Evolutionary conservation across 2,797 vertebrate genomes (phyloP).

Genomic region (Hoplostethus mediterraneus): DNA sequence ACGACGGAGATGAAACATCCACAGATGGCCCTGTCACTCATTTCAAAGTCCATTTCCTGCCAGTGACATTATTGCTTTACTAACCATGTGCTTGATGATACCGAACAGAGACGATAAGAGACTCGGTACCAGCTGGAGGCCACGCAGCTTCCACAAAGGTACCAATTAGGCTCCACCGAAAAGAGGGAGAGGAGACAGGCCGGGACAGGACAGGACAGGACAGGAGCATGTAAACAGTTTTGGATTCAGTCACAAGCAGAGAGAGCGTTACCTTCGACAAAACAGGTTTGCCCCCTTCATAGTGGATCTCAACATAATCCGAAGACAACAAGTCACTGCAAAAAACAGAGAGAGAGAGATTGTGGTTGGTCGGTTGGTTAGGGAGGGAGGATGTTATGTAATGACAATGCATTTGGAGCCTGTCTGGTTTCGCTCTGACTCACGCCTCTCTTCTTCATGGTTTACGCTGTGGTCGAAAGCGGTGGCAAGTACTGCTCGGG

Average conservation of each 20-base stretch:
- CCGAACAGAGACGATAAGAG: constrained; percentile 31
- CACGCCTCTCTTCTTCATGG: constrained; percentile 22
- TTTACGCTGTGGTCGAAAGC: constrained; percentile 40
- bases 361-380: constrained; percentile 19
- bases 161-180: constrained; percentile 14
- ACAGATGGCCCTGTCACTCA: too few relatives aligned
- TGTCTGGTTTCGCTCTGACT: constrained; percentile 56
- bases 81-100: background rate
- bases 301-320: constrained; percentile 97
- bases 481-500: constrained; percentile 30
- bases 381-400: constrained; percentile 27
- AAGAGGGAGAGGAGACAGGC: background rate
- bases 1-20: background rate
- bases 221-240: background rate
- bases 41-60: background rate
- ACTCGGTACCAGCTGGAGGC: constrained; percentile 13
- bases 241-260: background rate
- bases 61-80: constrained; percentile 9
- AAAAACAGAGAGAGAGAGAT: constrained; percentile 57
- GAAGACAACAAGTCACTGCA: constrained; percentile 95
- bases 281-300: constrained; percentile 90
- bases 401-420: constrained; percentile 16
- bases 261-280: constrained; percentile 90
- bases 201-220: too few relatives aligned
- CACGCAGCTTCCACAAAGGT: constrained; percentile 14